Evolutionary conservation across 2,113 vertebrate genomes (phyloP), one percentile per base, ranked within the genome.

Genomic region (Sceloporus tristichus): DNA sequence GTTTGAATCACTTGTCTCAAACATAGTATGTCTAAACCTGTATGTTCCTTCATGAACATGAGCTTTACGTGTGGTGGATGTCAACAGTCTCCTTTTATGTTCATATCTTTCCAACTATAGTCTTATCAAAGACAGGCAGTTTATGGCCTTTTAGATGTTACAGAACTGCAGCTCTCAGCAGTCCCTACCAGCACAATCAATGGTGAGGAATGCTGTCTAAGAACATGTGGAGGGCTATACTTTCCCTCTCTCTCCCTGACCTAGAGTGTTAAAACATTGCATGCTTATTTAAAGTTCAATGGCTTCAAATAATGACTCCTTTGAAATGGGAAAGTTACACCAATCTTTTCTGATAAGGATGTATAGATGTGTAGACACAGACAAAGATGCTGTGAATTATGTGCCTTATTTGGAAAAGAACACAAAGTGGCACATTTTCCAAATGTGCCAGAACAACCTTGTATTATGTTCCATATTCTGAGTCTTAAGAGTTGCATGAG

Each of bases 1-100:
- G 85, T 59, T 87, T 92, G 87, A 94, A 88, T 18, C 4, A 34
- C 7, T 74, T 74, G 0, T 34, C 70, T 78, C 73, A 38, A 48
- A 21, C 70, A 74, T 80, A 85, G 54, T 27, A 21, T 8, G 19
- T 13, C 18, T 29, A 29, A 27, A 71, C 19, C 83, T 38, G 79
- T 70, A 14, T 16, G 13, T n/a, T 77, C 29, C 48, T 74, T 74
- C 16, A 13, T 81, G 42, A 81, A 75, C 9, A 40, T 54, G 18
- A 9, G 40, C 18, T 18, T 56, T 74, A 9, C 48, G 56, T 29
- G 38, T 59, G 21, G 29, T 23, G 42, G 42, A 29, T 29, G 2
- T 29, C 9, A 48, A 18, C 59, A 25, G 10, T 48, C 48, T 48
- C 3, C 62, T 23, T 40, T 27, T 27, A 18, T 68, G 80, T 68